Evolutionary conservation across 2,113 vertebrate species (phyloP), one percentile per base, ranked within the genome.

Genomic region (Polyodon spathula): DNA sequence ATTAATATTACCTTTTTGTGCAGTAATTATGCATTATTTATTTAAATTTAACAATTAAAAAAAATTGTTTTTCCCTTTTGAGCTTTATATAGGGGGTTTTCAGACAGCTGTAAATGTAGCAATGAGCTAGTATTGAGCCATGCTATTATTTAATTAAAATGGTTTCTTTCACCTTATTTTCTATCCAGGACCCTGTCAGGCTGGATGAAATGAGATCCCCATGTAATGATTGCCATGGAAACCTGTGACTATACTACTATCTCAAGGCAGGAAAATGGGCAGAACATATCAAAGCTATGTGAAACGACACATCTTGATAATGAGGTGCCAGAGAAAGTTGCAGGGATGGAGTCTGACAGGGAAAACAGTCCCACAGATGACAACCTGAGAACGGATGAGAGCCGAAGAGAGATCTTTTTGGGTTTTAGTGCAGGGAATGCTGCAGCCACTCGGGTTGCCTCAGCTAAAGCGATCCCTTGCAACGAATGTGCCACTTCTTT

Each of bases 161-260:
- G 80, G 76, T 81, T 82, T 87, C 80, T 85, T 79, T 89, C 84
- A 85, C 76, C 76, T 84, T 88, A 86, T 90, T 79, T 82, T 79
- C 76, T 84, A 85, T 77, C 79, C 83, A 99, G 96, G 94, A 97
- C 95, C 93, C 94, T 97, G 91, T 95, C 92, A 93, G 92, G 89
- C 91, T 92, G 92, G 96, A 97, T 99, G 96, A 97, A 94, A 99
- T 99, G 96, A 99, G 92, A 98, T 93, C 95, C 95, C 89, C 90
- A 96, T 96, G 94, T 97, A 97, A 93, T 85, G 89, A 94, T 94
- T 92, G 89, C 92, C 92, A 99, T 99, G 96, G 95, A 97, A 99
- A 98, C 95, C 92, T 97, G 93, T 98, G 96, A 99, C 92, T 98
- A 95, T 88, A 91, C 95, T 90, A 91, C 90, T 92, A 91, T 98